Evolutionary conservation across 2,113 vertebrate genomes (phyloP).

Genomic region (Cyphomyrus plagiostoma): DNA sequence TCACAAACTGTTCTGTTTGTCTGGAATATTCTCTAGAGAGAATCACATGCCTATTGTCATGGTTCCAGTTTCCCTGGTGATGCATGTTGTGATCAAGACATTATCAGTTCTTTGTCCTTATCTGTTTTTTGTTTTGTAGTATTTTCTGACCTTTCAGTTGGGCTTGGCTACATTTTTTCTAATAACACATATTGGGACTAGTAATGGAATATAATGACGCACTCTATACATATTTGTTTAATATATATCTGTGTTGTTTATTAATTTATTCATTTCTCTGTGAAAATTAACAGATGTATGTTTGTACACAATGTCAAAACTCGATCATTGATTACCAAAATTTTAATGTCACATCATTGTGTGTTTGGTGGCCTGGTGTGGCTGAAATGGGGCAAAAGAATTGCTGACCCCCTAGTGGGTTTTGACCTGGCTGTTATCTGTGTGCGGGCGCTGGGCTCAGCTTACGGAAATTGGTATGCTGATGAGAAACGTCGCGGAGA

Average conservation of each 20-base stretch:
- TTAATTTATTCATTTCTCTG: not conserved
- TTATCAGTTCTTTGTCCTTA: not conserved
- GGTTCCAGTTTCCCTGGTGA: not conserved
- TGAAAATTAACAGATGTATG: not conserved
- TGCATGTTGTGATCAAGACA: not conserved
- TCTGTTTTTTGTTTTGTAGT: not conserved
- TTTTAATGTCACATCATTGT: not conserved
- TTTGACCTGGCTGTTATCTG: not conserved
- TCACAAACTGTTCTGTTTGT: not conserved
- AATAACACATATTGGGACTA: not conserved
- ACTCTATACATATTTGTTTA: not conserved
- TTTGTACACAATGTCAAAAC: not conserved
- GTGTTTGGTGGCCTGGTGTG: not conserved
- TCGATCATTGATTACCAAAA: not conserved
- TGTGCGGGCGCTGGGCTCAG: not conserved
- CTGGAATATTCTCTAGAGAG: not conserved
- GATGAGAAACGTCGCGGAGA: not conserved
- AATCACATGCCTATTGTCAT: not conserved
- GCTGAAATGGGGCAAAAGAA: not conserved
- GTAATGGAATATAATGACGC: not conserved
- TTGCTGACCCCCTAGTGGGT: not conserved
- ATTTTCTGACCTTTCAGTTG: not conserved
- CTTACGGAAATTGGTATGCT: constrained; percentile 19
- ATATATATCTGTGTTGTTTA: not conserved
- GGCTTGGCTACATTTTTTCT: not conserved